Conservation (phyloP, 1,140 invertebrate genomes). For the Zaprionus camerounensis region DNA sequence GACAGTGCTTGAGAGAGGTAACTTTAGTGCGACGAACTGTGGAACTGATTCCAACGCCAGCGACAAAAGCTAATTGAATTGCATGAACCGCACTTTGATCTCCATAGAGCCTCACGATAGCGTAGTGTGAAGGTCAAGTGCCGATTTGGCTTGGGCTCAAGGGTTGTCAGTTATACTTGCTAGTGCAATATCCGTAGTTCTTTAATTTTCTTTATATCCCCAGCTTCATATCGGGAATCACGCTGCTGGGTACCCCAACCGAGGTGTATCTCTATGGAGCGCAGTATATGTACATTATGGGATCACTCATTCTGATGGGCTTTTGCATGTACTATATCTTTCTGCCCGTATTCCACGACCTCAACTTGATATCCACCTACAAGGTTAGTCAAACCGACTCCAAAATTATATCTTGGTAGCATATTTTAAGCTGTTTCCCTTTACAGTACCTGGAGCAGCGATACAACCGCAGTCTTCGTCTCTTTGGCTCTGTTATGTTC, state of each 20-base stretch:
- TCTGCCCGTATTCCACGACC: constrained; percentile 92
- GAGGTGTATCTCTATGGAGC: constrained; percentile 93
- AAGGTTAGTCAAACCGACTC: constrained; percentile 86
- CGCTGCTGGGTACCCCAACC: constrained; percentile 89
- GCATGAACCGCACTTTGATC: constrained; percentile 78
- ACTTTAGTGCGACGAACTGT: background rate
- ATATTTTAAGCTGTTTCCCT: background rate
- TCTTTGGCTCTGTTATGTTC: constrained; percentile 91
- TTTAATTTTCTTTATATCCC: background rate
- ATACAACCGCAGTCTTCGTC: constrained; percentile 89
- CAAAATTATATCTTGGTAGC: background rate
- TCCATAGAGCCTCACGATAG: constrained; percentile 32
- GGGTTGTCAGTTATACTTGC: background rate
- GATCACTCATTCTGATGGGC: constrained; percentile 87
- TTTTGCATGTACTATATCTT: constrained; percentile 89
- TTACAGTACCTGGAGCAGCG: constrained; percentile 92
- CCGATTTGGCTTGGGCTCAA: background rate
- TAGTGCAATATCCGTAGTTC: background rate
- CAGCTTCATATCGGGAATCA: constrained; percentile 88
- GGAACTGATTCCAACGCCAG: constrained; percentile 1
- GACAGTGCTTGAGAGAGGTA: background rate
- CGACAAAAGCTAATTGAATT: constrained; percentile 66
- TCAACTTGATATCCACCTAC: constrained; percentile 92
- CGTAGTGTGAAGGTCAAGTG: constrained; percentile 59
- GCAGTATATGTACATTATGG: constrained; percentile 88